Conservation (phyloP, 2,888 invertebrate genomes). For the Erynnis tages region DNA sequence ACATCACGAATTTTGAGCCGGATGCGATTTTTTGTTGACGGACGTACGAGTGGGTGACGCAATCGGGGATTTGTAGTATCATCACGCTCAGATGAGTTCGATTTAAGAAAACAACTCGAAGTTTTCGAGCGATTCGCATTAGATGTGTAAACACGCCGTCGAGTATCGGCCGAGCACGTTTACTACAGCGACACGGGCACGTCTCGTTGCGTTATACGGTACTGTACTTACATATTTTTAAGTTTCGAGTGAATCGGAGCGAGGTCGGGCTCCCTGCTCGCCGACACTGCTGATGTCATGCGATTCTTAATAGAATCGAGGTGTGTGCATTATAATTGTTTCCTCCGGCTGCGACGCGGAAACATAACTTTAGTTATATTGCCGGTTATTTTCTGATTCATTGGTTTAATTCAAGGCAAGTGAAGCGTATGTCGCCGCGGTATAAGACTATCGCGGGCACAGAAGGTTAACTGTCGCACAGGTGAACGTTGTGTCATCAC, state of each 20-base stretch:
- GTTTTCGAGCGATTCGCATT: constrained; percentile 34
- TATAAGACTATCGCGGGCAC: constrained; percentile 6
- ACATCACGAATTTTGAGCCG: constrained; percentile 61
- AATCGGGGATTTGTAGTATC: constrained; percentile 57
- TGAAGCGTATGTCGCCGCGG: constrained; percentile 6
- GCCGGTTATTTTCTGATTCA: constrained; percentile 30
- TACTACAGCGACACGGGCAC: constrained; percentile 13
- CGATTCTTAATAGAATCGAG: constrained; percentile 27
- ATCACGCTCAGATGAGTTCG: constrained; percentile 31
- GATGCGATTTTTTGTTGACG: constrained; percentile 65
- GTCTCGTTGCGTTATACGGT: constrained; percentile 34
- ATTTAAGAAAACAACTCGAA: constrained; percentile 27
- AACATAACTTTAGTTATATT: constrained; percentile 22
- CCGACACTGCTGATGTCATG: constrained; percentile 30
- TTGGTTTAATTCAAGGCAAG: constrained; percentile 28
- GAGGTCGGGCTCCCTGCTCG: constrained; percentile 36
- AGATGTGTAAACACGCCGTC: constrained; percentile 33
- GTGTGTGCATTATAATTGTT: constrained; percentile 28
- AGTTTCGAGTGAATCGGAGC: constrained; percentile 43
- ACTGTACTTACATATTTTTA: constrained; percentile 34
- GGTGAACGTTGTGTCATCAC: constrained; percentile 37
- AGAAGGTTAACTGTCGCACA: constrained; percentile 33
- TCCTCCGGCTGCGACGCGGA: constrained; percentile 30
- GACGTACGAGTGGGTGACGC: constrained; percentile 55
- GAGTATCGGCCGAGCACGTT: constrained; percentile 29